Conservation (phyloP, 2,888 invertebrate species). For the Anaspis maculata region DNA sequence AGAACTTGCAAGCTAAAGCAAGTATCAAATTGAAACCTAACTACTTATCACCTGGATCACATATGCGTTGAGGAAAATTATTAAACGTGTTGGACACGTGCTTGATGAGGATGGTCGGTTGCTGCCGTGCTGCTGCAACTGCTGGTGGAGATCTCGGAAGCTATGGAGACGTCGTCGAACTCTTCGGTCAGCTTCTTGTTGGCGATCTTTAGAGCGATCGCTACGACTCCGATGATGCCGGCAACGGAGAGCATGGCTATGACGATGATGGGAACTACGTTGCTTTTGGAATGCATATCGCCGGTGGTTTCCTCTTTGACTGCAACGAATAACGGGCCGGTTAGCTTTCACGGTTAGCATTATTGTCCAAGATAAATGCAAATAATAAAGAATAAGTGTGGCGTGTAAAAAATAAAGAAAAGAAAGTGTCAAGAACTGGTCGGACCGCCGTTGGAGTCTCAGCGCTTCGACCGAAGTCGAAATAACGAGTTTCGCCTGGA, state of each 20-base stretch:
- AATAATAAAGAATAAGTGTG: too few relatives aligned
- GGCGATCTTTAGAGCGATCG: constrained; percentile 50
- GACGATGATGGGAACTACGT: constrained; percentile 32
- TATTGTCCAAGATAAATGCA: too few relatives aligned
- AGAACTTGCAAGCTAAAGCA: too few relatives aligned
- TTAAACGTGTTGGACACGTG: constrained; percentile 6
- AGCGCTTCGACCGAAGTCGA: too few relatives aligned
- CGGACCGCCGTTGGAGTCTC: too few relatives aligned
- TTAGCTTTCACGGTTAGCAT: constrained; percentile 2
- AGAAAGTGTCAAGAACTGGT: too few relatives aligned
- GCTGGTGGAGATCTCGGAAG: constrained; percentile 30
- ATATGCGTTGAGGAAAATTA: too few relatives aligned
- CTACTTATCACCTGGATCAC: too few relatives aligned
- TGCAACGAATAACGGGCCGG: constrained; percentile 17
- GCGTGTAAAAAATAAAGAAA: too few relatives aligned
- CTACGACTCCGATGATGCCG: constrained; percentile 49
- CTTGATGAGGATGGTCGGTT: constrained; percentile 12
- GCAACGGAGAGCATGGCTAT: constrained; percentile 53
- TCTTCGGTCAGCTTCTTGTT: constrained; percentile 42
- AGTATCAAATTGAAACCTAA: too few relatives aligned
- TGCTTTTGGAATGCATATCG: constrained; percentile 12
- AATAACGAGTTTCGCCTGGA: too few relatives aligned
- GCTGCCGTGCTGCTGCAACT: constrained; percentile 33
- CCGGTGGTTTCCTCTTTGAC: constrained; percentile 22
- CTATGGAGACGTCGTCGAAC: constrained; percentile 43